A percentile compares a stretch with the other conserved stretches of the same genome.
Conservation (phyloP, 2,113 vertebrate species). For the Vidua chalybeata region DNA sequence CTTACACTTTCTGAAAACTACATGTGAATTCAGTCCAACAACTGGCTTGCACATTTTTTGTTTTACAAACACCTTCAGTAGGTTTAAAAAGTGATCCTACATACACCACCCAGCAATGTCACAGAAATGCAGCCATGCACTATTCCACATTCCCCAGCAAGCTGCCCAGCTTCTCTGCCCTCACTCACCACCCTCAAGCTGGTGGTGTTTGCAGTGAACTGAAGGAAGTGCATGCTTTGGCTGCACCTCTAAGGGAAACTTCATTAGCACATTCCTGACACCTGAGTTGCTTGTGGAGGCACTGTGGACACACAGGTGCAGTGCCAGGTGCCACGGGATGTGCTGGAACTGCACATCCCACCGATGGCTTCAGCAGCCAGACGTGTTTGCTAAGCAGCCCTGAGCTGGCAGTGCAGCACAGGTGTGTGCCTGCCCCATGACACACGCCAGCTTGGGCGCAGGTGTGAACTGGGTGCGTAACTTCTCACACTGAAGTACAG, state of each 20-base stretch:
- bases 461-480: no score
- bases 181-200: background rate
- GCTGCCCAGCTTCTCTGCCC: background rate
- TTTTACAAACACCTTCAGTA: background rate
- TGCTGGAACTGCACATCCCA: accelerated
- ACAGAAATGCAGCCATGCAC: background rate
- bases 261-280: accelerated
- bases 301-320: accelerated
- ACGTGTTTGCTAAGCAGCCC: accelerated
- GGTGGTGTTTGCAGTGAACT: no score
- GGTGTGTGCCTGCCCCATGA: accelerated
- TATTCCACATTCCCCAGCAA: background rate
- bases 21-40: background rate
- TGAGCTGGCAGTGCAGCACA: accelerated
- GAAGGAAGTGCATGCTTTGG: background rate
- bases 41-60: background rate
- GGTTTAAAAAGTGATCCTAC: background rate
- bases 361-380: accelerated
- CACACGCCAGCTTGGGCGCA: accelerated
- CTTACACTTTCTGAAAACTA: background rate
- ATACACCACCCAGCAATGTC: background rate
- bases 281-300: accelerated
- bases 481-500: background rate
- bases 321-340: no score
- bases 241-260: background rate